phyloP scores from a whole-genome alignment of 2,888 invertebrate species.

The Plagodis dolabraria region DNA sequence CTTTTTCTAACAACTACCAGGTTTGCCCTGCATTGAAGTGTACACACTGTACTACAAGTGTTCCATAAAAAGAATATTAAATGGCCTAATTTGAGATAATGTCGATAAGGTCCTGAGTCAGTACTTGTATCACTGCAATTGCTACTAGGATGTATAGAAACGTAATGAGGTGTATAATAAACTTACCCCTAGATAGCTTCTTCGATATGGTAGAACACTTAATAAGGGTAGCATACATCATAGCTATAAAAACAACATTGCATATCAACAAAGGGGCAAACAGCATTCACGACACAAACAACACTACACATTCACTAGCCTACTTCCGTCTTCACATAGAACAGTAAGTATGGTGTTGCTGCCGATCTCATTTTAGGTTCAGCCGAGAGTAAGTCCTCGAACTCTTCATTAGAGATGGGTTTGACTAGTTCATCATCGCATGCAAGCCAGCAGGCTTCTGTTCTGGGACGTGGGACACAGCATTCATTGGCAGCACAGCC shows the following conservation, averaged over 20 bases:
- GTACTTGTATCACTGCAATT: too few species aligned
- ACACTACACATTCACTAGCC: conserved; percentile 54
- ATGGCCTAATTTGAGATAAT: too few species aligned
- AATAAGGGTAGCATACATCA: too few species aligned
- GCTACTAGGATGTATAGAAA: too few species aligned
- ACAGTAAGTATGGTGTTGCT: conserved; percentile 94
- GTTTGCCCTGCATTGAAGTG: too few species aligned
- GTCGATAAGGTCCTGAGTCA: too few species aligned
- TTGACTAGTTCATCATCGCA: conserved; percentile 95
- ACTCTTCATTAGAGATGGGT: conserved; percentile 90
- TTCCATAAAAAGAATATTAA: too few species aligned
- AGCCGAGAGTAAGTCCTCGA: conserved; percentile 90
- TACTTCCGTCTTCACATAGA: conserved; percentile 89
- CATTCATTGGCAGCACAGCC: conserved; percentile 83
- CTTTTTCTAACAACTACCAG: too few species aligned
- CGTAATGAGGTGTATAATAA: too few species aligned
- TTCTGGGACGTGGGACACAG: conserved; percentile 77
- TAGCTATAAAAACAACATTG: neutral
- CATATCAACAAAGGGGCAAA: conserved; percentile 15
- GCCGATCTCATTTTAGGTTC: conserved; percentile 89
- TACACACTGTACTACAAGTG: too few species aligned
- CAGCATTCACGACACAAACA: conserved; percentile 11
- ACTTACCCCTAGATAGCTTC: too few species aligned
- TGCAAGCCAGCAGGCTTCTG: conserved; percentile 89
- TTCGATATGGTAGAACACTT: too few species aligned